Evolutionary conservation across 1,140 invertebrate species (phyloP), one percentile per base, ranked within the genome.

Genomic region (Nasonia longicornis): DNA sequence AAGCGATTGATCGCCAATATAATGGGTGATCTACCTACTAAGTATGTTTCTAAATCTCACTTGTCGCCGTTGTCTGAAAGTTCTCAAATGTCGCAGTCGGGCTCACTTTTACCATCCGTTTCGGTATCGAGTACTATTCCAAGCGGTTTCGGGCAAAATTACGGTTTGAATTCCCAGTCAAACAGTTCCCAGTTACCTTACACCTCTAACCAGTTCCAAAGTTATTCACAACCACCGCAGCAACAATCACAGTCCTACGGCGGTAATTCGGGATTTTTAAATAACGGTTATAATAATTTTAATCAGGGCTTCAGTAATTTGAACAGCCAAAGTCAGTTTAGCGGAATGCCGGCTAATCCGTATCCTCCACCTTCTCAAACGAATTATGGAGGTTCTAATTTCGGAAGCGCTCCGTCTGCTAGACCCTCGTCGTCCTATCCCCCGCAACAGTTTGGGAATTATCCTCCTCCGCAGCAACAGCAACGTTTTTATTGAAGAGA

Each of bases 1-100:
- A 93, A 94, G 84, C 90, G 91, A 69, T 85, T 93, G 0, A 94
- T 94, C 83, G 93, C 93, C 2, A 93, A 93, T 83, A 90, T 94
- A 10, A 94, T 94, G 93, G 92, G 92, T 7, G 92, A 92, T 29
- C 83, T 93, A 20, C 91, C 92, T 31, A 87, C 90, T 70, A 92
- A 91, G 76, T 91, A 89, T 71, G 87, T 87, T 3, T 80, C 86
- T 0, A 86, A 90, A 66, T 86, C 86, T 8, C 86, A 89, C 80
- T 80, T 80, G 64, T 80, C 22, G 42, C 74, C 16, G 78, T 38
- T 42, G 77, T 77, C 16, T n/a, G 20, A 80, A 81, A 70, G 3
- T 79, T 7, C 72, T 42, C 82, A 3, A 83, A 80, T 58, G 31
- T 48, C 77, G n/a, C 22, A 69, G 58, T 73, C 76, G 45, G 45